phyloP scores from a whole-genome alignment of 2,113 vertebrate genomes.

The Dasyprocta punctata region DNA sequence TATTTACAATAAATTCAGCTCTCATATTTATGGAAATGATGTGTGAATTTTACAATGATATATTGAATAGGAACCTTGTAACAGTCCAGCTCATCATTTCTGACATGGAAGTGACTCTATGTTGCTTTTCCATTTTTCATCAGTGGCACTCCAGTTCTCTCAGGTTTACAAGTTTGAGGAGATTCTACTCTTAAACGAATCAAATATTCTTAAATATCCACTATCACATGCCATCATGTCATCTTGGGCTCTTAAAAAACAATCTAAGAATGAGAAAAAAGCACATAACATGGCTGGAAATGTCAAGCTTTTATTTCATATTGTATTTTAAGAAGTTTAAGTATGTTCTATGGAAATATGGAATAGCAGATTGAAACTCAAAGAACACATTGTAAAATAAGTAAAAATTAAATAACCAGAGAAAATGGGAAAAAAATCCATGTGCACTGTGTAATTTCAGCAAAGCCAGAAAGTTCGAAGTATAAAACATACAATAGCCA shows the following conservation, averaged over 20 bases:
- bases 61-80: not conserved
- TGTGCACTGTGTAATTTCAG: not conserved
- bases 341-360: not conserved
- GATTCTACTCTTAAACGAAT: not conserved
- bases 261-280: not conserved
- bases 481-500: not conserved
- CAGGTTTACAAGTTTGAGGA: not conserved
- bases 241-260: constrained; percentile 3
- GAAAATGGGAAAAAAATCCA: not conserved
- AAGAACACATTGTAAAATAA: not conserved
- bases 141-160: not conserved
- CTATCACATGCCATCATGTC: not conserved
- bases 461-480: not conserved
- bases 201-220: not conserved
- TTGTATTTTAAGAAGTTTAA: constrained; percentile 31
- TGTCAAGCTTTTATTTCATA: not conserved
- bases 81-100: not conserved
- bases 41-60: not conserved
- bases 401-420: not conserved
- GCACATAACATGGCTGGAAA: not conserved
- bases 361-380: not conserved
- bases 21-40: not conserved
- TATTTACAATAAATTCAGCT: not conserved
- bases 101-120: not conserved
- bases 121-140: not conserved